Evolutionary conservation across 2,888 invertebrate species (phyloP).

Genomic region (Bibio marci): DNA sequence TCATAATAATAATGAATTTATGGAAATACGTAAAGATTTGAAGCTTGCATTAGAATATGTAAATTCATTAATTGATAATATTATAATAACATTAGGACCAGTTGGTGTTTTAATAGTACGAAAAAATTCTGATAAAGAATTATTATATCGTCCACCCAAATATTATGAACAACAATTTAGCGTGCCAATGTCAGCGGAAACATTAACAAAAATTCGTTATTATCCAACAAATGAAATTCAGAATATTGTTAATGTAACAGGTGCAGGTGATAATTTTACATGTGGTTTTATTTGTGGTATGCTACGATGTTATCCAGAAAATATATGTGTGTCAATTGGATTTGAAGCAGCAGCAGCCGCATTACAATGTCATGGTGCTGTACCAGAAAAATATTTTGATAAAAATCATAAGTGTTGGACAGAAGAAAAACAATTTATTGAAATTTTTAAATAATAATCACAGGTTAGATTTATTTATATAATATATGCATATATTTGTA

Average conservation of each 20-base stretch:
- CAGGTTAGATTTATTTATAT: no score
- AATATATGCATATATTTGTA: no score
- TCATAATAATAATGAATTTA: neutral
- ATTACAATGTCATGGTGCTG: slow-evolving; percentile 38
- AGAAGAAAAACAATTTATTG: neutral
- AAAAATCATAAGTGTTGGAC: slow-evolving; percentile 9
- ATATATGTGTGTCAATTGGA: slow-evolving; percentile 41
- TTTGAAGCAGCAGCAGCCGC: slow-evolving; percentile 43
- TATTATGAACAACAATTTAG: neutral
- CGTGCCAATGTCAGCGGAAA: neutral
- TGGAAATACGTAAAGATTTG: neutral
- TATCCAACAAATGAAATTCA: slow-evolving; percentile 30
- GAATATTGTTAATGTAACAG: slow-evolving; percentile 54
- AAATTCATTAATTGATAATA: slow-evolving; percentile 33
- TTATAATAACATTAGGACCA: slow-evolving; percentile 44
- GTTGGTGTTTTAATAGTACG: slow-evolving; percentile 36
- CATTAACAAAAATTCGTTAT: slow-evolving; percentile 16
- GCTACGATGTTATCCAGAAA: slow-evolving; percentile 35
- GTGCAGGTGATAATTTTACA: slow-evolving; percentile 63
- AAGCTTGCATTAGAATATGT: slow-evolving; percentile 20
- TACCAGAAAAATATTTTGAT: slow-evolving; percentile 31
- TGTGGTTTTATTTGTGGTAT: slow-evolving; percentile 51
- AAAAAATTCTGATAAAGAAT: slow-evolving; percentile 10
- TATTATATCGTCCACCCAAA: neutral
- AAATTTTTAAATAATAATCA: no score